Percentiles rank a stretch among this genome's conserved stretches.
Evolutionary conservation across 2,888 invertebrate species (phyloP).

Genomic region (Chaetogeoica ovagalla): DNA sequence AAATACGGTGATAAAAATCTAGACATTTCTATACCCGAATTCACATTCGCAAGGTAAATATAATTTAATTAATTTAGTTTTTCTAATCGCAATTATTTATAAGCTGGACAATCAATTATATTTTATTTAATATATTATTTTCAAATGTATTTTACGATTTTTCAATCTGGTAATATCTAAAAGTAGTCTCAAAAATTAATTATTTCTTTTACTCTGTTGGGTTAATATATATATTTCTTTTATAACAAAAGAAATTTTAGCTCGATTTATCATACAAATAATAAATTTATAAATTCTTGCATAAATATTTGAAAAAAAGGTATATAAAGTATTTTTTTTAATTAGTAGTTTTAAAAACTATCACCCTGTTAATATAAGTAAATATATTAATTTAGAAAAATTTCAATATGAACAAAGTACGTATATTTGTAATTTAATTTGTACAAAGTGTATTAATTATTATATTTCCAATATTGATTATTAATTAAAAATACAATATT

Average conservation of each 20-base stretch:
- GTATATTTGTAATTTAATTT: neutral
- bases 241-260: neutral
- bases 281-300: too few relatives aligned
- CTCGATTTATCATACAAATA: neutral
- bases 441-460: too few relatives aligned
- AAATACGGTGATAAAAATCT: constrained; percentile 31
- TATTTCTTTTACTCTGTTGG: too few relatives aligned
- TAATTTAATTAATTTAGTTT: neutral
- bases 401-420: too few relatives aligned
- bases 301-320: too few relatives aligned
- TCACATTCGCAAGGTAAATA: constrained; percentile 43
- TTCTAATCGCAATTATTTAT: neutral
- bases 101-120: neutral
- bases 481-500: neutral
- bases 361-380: neutral
- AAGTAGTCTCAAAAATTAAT: neutral
- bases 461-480: neutral
- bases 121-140: too few relatives aligned
- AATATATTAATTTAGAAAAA: neutral
- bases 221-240: too few relatives aligned
- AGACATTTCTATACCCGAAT: constrained; percentile 29
- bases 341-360: too few relatives aligned
- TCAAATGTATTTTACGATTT: too few relatives aligned
- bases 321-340: too few relatives aligned
- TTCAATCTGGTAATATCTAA: neutral